A percentile compares a stretch with the other conserved stretches of the same genome.
Evolutionary conservation across 2,797 vertebrate genomes (phyloP).

Genomic region (Ceyx erithaca): DNA sequence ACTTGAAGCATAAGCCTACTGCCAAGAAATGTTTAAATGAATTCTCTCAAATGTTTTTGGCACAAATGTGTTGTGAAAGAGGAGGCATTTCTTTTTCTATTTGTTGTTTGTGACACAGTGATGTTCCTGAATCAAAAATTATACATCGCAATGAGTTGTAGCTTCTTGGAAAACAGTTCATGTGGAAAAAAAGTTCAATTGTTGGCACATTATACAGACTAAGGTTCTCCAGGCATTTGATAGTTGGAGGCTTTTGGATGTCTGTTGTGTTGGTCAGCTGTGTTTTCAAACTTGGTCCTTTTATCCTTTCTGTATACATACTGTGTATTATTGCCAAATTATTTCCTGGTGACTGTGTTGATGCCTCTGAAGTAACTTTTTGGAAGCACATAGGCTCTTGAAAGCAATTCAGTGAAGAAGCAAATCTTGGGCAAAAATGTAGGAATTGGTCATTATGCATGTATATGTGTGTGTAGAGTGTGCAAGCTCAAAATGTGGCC

Average conservation of each 20-base stretch:
- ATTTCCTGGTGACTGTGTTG: background rate
- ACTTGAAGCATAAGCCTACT: background rate
- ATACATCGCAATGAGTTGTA: background rate
- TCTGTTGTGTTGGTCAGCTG: background rate
- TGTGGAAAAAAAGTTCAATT: background rate
- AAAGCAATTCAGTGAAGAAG: background rate
- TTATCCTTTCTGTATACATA: background rate
- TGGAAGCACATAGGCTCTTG: background rate
- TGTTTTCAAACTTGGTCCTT: background rate
- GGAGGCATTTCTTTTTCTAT: background rate
- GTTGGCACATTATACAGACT: background rate
- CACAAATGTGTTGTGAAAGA: background rate
- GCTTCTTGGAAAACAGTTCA: background rate
- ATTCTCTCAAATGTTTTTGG: background rate
- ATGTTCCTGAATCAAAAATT: background rate
- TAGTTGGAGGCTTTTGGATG: background rate
- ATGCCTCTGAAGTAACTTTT: background rate
- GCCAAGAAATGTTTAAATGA: background rate
- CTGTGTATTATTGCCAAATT: background rate
- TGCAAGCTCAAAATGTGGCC: background rate
- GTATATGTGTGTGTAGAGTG: background rate
- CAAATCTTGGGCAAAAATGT: background rate
- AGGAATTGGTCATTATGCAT: rapidly evolving
- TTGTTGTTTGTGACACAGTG: background rate
- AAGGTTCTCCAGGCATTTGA: background rate